Evolutionary conservation across 2,888 invertebrate species (phyloP), one percentile per base, ranked within the genome.

Genomic region (Dioctria rufipes): DNA sequence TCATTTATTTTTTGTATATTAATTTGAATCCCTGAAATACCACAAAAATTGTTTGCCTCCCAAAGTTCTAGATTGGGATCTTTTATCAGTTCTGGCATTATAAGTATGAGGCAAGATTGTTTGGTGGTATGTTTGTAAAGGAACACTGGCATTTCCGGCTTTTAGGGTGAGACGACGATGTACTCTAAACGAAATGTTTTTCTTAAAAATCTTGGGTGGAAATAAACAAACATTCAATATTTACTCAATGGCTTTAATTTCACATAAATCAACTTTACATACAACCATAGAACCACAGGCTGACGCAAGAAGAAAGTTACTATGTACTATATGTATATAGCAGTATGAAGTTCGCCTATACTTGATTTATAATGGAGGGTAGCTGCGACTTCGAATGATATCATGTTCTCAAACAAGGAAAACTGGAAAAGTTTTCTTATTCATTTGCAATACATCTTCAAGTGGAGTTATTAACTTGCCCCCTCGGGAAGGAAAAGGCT

Each of bases 171-270:
- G 60, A 51, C 9, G 58, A 40, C 11, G 43, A n/a, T 9, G 58
- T 73, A 60, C 58, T 25, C 58, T 73, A 54, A 73, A 51, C 51
- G 73, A 58, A 73, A 73, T 13, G 42, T 73, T 58, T 73, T 73
- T 73, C 73, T 71, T 58, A 58, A n/a, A 42, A 58, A 46, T 37
- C 51, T 11, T 11, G 42, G 51, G 42, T 51, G 49, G 65, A 78
- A 65, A 65, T 78, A 78, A 78, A 65, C 78, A 79, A 80, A 80
- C 67, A 80, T 82, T 81, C 67, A 67, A 66, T 81, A 78, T 83
- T 81, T 81, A 63, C 67, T 82, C 78, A 65, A 66, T 80, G 67
- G 78, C 73, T 80, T 79, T 78, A 82, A 82, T 82, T 82, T 78
- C 78, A 78, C 80, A 78, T 81, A 81, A 80, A 80, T 81, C 80